These are phyloP conservation scores for Drosophila algonquin DNA, from an alignment of 2,888 invertebrate species.

Conservation along the genomic window DNA sequence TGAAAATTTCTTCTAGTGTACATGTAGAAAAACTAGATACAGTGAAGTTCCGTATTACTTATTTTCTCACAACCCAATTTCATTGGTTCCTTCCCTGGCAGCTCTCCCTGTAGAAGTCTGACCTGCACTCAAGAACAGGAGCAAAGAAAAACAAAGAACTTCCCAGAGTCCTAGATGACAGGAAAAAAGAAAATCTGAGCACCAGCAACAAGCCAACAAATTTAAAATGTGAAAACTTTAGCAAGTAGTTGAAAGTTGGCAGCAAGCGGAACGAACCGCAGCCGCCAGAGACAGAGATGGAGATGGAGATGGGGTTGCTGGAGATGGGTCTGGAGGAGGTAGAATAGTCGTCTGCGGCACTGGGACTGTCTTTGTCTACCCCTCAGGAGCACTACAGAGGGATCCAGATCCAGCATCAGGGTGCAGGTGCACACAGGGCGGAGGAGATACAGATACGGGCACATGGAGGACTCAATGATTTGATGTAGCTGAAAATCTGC, in stretches of 20 bases:
- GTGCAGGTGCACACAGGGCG: conserved; percentile 64
- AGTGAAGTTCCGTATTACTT: not conserved
- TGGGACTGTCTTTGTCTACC: conserved; percentile 32
- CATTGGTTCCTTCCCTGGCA: not conserved
- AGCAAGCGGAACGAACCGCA: conserved; percentile 65
- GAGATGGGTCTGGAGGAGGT: conserved; percentile 7
- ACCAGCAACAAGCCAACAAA: conserved; percentile 58
- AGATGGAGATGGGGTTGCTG: conserved; percentile 12
- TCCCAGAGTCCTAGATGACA: not conserved
- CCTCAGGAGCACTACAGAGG: not conserved
- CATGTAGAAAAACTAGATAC: not conserved
- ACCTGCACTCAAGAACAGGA: conserved; percentile 27
- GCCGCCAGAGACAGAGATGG: conserved; percentile 40
- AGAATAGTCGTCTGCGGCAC: not conserved
- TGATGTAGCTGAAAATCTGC: conserved; percentile 63
- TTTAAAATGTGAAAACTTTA: conserved; percentile 76
- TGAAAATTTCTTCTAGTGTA: not conserved
- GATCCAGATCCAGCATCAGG: not conserved
- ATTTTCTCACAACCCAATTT: not conserved
- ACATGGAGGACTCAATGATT: conserved; percentile 61
- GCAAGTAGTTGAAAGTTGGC: conserved; percentile 54
- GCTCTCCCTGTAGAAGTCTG: conserved; percentile 3
- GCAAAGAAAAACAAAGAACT: conserved; percentile 36
- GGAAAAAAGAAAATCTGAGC: conserved; percentile 47
- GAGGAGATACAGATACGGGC: conserved; percentile 59